Percentiles rank a stretch among this genome's conserved stretches.
Evolutionary conservation across 2,797 vertebrate species (phyloP).

Genomic region (Arrhamphus sclerolepis): DNA sequence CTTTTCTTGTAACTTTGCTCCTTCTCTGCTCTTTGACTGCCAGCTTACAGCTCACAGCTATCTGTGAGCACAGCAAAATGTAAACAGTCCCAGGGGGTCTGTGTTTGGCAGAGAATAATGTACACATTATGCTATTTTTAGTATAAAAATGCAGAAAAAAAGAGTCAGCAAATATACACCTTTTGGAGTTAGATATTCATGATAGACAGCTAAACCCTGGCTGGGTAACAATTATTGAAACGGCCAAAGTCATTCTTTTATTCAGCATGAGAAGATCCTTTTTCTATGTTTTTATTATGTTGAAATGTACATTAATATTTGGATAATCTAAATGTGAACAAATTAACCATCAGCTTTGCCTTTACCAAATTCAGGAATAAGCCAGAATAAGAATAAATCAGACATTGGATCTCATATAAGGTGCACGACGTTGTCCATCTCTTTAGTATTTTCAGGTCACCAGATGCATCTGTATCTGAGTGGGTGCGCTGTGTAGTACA

Average conservation of each 20-base stretch:
- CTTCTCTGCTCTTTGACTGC: background rate
- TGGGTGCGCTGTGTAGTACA: background rate
- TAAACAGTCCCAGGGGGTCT: background rate
- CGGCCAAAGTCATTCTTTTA: background rate
- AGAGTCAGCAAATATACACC: background rate
- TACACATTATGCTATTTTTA: background rate
- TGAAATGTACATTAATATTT: background rate
- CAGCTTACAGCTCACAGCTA: background rate
- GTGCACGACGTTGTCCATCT: constrained; percentile 39
- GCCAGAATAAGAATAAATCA: no score
- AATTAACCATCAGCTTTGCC: background rate
- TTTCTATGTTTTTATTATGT: background rate
- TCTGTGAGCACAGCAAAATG: constrained; percentile 1
- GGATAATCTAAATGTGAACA: background rate
- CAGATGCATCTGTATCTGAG: background rate
- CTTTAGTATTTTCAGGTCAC: background rate
- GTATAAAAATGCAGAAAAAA: background rate
- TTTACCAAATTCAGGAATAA: background rate
- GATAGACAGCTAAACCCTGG: background rate
- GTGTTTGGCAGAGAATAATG: background rate
- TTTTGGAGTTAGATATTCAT: background rate
- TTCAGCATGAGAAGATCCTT: background rate
- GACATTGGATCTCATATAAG: constrained; percentile 27
- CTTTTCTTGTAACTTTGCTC: constrained; percentile 14
- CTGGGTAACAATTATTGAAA: no score